Conservation (phyloP, 2,888 invertebrate genomes). For the Acrobasis suavella region DNA sequence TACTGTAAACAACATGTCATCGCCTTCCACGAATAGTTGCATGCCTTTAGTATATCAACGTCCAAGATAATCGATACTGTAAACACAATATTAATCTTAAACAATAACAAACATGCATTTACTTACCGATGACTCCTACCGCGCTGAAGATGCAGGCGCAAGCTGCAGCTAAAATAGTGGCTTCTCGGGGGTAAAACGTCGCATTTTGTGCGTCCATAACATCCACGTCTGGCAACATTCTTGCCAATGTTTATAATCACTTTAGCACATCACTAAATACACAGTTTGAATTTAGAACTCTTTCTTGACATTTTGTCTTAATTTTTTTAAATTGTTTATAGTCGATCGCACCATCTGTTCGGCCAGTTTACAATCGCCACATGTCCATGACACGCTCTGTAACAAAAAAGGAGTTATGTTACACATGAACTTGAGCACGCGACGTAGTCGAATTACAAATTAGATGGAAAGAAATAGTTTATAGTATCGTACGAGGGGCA, state of each 20-base stretch:
- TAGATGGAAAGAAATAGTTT: slow-evolving; percentile 14
- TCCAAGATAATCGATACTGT: slow-evolving; percentile 42
- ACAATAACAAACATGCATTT: slow-evolving; percentile 31
- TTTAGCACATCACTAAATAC: slow-evolving; percentile 46
- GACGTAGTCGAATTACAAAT: slow-evolving; percentile 14
- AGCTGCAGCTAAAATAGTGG: slow-evolving; percentile 89
- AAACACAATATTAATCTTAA: slow-evolving; percentile 46
- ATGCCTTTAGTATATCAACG: slow-evolving; percentile 37
- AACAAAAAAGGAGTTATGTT: slow-evolving; percentile 30
- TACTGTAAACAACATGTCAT: slow-evolving; percentile 51
- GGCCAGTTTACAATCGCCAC: slow-evolving; percentile 20
- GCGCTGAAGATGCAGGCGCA: slow-evolving; percentile 91
- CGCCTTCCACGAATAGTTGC: slow-evolving; percentile 52
- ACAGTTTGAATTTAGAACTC: slow-evolving; percentile 45
- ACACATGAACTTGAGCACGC: slow-evolving; percentile 12
- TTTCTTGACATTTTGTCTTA: slow-evolving; percentile 49
- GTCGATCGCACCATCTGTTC: slow-evolving; percentile 33
- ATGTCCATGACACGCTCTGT: slow-evolving; percentile 29
- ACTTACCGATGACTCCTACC: slow-evolving; percentile 90
- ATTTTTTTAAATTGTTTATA: slow-evolving; percentile 34
- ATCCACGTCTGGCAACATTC: slow-evolving; percentile 46
- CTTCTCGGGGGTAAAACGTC: slow-evolving; percentile 85
- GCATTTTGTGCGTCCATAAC: slow-evolving; percentile 57
- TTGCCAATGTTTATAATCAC: slow-evolving; percentile 26
- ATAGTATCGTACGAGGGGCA: slow-evolving; percentile 13